Percentiles rank a stretch among this genome's conserved stretches.
phyloP scores from a whole-genome alignment of 1,140 invertebrate species.

The Paraescarpia echinospica region DNA sequence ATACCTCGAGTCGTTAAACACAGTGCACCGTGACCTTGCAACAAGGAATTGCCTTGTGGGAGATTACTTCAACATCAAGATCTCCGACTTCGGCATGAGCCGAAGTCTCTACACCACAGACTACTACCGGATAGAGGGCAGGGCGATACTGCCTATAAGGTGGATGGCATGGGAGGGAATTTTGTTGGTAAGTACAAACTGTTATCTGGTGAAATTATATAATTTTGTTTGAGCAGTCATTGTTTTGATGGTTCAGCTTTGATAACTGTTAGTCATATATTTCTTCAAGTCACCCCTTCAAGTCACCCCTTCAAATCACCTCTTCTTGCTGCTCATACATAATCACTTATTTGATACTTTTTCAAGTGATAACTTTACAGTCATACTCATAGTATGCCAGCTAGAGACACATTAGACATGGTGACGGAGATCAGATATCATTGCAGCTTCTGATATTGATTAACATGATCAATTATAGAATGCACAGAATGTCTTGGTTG shows the following conservation, averaged over 20 bases:
- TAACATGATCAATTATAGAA: background rate
- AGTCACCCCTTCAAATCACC: background rate
- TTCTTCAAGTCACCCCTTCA: background rate
- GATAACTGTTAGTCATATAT: background rate
- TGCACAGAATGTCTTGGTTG: too few relatives aligned
- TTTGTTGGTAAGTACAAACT: constrained; percentile 67
- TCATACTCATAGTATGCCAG: background rate
- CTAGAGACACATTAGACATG: background rate
- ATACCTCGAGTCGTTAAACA: constrained; percentile 77
- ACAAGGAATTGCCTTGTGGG: constrained; percentile 83
- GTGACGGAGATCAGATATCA: background rate
- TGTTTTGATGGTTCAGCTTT: background rate
- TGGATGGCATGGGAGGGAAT: constrained; percentile 91
- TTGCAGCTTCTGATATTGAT: background rate
- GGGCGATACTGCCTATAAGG: constrained; percentile 77
- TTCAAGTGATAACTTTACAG: background rate
- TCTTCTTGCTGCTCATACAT: background rate
- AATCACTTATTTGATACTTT: background rate
- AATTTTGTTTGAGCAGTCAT: constrained; percentile 37
- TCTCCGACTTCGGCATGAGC: constrained; percentile 89
- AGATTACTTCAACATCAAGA: constrained; percentile 81
- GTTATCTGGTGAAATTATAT: constrained; percentile 29
- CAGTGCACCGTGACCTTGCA: constrained; percentile 77
- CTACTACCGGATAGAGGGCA: constrained; percentile 71
- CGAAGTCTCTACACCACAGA: constrained; percentile 80